These are phyloP conservation scores for Orchestes rusci DNA, from an alignment of 2,888 invertebrate genomes.

Conservation along the genomic window DNA sequence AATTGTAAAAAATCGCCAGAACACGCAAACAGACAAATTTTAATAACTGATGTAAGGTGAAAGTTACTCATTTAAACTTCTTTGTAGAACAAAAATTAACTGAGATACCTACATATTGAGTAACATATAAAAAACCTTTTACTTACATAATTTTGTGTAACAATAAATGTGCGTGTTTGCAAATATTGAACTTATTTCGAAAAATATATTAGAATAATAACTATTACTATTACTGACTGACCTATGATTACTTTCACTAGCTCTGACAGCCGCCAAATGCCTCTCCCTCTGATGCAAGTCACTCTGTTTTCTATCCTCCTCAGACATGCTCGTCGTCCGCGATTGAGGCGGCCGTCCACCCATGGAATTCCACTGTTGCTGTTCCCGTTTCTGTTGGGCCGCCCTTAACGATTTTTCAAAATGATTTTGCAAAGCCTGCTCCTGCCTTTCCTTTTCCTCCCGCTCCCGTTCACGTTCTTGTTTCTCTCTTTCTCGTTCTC, in stretches of 20 bases:
- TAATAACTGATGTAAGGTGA: too few relatives aligned
- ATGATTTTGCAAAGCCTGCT: constrained; percentile 73
- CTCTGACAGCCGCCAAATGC: constrained; percentile 34
- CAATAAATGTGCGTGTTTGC: too few relatives aligned
- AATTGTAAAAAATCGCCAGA: too few relatives aligned
- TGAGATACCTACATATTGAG: too few relatives aligned
- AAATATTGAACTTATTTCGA: background rate
- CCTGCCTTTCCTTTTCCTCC: constrained; percentile 48
- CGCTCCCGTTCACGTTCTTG: constrained; percentile 40
- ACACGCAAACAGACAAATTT: too few relatives aligned
- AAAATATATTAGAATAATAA: too few relatives aligned
- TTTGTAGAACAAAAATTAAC: too few relatives aligned
- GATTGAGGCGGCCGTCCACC: constrained; percentile 47
- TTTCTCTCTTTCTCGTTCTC: constrained; percentile 40
- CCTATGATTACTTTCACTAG: constrained; percentile 16
- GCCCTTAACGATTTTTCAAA: constrained; percentile 83
- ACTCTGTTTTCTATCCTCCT: constrained; percentile 38
- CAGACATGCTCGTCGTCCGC: constrained; percentile 35
- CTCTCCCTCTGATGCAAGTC: constrained; percentile 41
- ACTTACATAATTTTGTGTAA: too few relatives aligned
- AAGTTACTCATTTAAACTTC: too few relatives aligned
- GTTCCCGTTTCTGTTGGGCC: constrained; percentile 64
- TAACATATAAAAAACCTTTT: too few relatives aligned
- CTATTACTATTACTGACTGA: constrained; percentile 1
- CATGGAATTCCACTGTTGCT: constrained; percentile 18